phyloP scores from a whole-genome alignment of 2,113 vertebrate species.

The Emberiza fucata region DNA sequence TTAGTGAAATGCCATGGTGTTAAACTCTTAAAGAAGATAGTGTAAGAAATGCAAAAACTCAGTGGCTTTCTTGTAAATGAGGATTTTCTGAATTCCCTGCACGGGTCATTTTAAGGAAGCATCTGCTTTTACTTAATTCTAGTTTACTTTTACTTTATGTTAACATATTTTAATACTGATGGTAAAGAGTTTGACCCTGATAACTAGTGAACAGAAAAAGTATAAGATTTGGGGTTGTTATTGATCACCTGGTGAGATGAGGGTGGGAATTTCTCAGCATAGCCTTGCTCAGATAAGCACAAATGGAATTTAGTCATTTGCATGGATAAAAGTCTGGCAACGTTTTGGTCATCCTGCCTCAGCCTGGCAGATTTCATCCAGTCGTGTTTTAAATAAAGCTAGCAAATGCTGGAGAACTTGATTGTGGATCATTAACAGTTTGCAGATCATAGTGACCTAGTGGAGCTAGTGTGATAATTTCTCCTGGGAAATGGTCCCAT shows the following conservation, averaged over 20 bases:
- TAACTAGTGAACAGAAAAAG: not conserved
- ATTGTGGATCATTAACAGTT: not conserved
- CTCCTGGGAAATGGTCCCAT: not conserved
- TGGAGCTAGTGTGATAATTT: not conserved
- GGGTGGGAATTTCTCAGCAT: not conserved
- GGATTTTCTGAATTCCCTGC: not conserved
- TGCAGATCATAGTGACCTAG: not conserved
- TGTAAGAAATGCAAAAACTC: not conserved
- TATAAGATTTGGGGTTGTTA: not conserved
- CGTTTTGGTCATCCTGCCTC: not conserved
- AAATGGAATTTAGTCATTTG: not conserved
- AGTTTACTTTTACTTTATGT: not conserved
- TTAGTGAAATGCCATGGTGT: not conserved
- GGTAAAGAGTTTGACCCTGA: not conserved
- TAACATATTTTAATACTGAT: not conserved
- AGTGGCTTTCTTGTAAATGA: not conserved
- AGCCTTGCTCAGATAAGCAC: not conserved
- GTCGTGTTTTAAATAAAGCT: not conserved
- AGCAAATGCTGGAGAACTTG: not conserved
- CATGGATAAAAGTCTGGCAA: not conserved
- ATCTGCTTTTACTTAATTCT: not conserved
- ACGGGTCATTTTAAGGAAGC: not conserved
- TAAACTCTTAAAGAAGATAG: not conserved
- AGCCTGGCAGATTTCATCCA: not conserved
- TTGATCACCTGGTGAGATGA: not conserved